phyloP scores from a whole-genome alignment of 2,888 invertebrate species.

The Biston stratarius region DNA sequence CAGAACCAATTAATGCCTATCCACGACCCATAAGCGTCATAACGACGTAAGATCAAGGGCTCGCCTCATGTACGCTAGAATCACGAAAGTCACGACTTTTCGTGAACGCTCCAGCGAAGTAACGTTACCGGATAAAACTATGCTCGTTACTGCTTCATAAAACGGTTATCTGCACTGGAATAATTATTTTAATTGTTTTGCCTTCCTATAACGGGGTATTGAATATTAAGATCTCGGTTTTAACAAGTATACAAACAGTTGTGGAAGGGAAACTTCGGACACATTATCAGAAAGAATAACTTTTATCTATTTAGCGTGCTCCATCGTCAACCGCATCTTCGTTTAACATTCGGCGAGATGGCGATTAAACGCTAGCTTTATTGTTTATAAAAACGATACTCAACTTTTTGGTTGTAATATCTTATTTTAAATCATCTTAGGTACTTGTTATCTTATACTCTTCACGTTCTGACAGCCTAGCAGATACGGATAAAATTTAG shows the following conservation, averaged over 20 bases:
- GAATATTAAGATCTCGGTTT: constrained; percentile 48
- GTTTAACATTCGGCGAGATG: no score
- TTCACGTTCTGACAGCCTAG: no score
- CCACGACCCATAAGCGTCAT: constrained; percentile 50
- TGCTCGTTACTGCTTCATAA: constrained; percentile 34
- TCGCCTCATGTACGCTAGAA: constrained; percentile 43
- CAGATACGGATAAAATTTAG: no score
- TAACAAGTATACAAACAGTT: neutral
- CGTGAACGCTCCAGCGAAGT: constrained; percentile 52
- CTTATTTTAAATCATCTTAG: no score
- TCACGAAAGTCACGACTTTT: constrained; percentile 67
- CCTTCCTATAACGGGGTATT: constrained; percentile 45
- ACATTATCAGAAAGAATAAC: no score
- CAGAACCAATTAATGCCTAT: constrained; percentile 35
- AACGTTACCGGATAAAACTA: constrained; percentile 47
- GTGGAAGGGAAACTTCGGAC: neutral
- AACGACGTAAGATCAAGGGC: constrained; percentile 60
- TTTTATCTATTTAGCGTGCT: no score
- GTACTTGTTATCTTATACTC: no score
- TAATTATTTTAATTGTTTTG: constrained; percentile 33
- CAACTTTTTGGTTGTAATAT: no score
- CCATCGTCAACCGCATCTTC: no score
- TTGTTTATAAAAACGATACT: no score
- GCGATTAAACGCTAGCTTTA: no score
- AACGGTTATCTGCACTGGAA: constrained; percentile 30